Evolutionary conservation across 1,140 invertebrate species (phyloP), one percentile per base, ranked within the genome.

Genomic region (Ceratosolen solmsi): DNA sequence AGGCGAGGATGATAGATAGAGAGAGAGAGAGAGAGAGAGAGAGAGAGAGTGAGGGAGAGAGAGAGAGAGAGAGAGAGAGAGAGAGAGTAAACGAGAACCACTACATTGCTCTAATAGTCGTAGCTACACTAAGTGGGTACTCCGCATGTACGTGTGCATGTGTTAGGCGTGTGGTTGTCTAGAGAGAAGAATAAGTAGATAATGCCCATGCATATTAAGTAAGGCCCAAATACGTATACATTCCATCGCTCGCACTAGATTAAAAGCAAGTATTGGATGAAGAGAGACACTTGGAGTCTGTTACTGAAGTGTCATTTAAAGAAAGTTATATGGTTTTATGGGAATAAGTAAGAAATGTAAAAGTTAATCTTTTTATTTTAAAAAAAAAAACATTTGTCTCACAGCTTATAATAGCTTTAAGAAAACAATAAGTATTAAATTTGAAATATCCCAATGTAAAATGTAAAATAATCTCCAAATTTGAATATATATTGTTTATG

Each of bases 181-280:
- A 58, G 36, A 41, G n/a, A n/a, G 3, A 58, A 20, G 79, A 83
- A 83, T 85, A 87, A 87, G 86, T 87, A 86, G 85, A 87, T 87
- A 87, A 86, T 86, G 76, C 78, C 81, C 38, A 80, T 79, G 83
- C 83, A 85, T 85, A 87, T 87, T 82, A 85, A 85, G 84, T 86
- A 85, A 84, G 85, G 56, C 65, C 74, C 38, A 36, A 79, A 49
- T 38, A 46, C 38, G 38, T n/a, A 20, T 4, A 25, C 77, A 30
- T 60, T 41, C 51, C 54, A 49, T 83, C 83, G 83, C 65, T 83
- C 80, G 71, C 56, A 78, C 60, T 82, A 46, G 63, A 46, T 60
- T 41, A 54, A 75, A 60, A 60, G 73, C 22, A 11, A 27, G 27
- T 11, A 54, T 72, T n/a, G n/a, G n/a, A n/a, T n/a, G 46, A n/a